Percentiles rank a stretch among this genome's conserved stretches.
These are phyloP conservation scores for Fregetta grallaria DNA, from an alignment of 2,113 vertebrate genomes.

Conservation along the genomic window DNA sequence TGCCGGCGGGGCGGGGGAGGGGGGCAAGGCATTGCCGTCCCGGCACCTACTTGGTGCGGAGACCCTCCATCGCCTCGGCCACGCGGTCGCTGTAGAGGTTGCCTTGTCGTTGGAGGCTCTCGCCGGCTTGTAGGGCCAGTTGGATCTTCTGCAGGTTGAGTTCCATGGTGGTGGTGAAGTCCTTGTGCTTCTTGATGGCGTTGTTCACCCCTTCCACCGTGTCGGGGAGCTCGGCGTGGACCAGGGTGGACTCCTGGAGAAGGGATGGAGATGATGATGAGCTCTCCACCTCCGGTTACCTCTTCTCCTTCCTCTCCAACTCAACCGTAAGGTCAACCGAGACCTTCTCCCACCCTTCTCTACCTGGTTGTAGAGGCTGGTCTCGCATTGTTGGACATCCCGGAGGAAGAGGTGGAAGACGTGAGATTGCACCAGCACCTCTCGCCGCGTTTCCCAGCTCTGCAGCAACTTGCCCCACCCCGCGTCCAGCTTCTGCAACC, in stretches of 20 bases:
- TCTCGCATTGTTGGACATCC: constrained; percentile 85
- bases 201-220: constrained; percentile 82
- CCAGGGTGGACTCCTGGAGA: constrained; percentile 81
- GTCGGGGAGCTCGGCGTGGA: constrained; percentile 80
- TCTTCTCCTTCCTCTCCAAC: neutral
- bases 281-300: accelerated
- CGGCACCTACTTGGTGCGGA: constrained; percentile 79
- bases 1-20: neutral
- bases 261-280: accelerated
- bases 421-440: constrained; percentile 88
- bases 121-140: constrained; percentile 83
- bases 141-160: constrained; percentile 87
- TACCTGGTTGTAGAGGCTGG: constrained; percentile 89
- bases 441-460: constrained; percentile 89
- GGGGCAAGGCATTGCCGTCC: accelerated
- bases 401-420: constrained; percentile 91
- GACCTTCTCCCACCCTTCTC: neutral
- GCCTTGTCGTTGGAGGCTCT: constrained; percentile 85
- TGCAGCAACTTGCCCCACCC: constrained; percentile 92
- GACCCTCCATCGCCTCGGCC: constrained; percentile 76
- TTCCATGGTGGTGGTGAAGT: constrained; percentile 91
- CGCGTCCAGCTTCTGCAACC: constrained; percentile 90
- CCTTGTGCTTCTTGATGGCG: constrained; percentile 86
- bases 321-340: accelerated
- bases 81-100: constrained; percentile 85